Base-by-base conservation (phyloP, 2,797 vertebrate genomes). In the Xyrichtys novacula region DNA sequence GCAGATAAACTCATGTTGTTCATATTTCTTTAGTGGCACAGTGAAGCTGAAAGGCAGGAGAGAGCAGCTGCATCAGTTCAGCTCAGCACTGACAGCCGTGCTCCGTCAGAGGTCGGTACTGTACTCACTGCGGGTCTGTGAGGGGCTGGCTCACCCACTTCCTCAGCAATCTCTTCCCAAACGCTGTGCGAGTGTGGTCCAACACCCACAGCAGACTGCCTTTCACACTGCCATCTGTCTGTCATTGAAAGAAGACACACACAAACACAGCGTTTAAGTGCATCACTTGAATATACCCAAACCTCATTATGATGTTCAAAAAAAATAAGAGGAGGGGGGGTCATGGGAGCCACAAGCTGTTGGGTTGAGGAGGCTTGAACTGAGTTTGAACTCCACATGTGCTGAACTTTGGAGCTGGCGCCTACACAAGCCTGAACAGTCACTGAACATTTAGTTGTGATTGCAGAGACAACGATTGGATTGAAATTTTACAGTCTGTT, bases 151-250 rank as follows among this genome's bases (percentile, higher is more conserved):
- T 95, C 81, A 98, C 95, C 98, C 97, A 99, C 74, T 97, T 96
- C 91, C 94, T 97, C 84, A 99, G 84, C 75, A 93, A 92, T 42
- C 97, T 93, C 85, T 91, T 95, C 23, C 97, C 98, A 93, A 99
- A 99, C 0, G 91, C 76, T 40, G 96, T 97, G 84, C 85, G 94
- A 23, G 96, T 97, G 84, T 97, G 97, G 90, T 99, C 95, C 89
- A 99, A 87, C 73, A 98, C 95, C 97, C 97, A 98, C 65, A 99
- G 71, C 17, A 99, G 90, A 86, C 97, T 99, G 71, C 97, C 97
- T 85, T 89, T 97, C 67, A 91, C 70, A 23, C 85, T 66, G 7
- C 93, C 87, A 68, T 94, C 92, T 53, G 94, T 95, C 94, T 95
- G 36, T 39, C 42, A 57, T 42, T 19, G 23, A 52, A 54, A 53